Conservation (phyloP, 2,888 invertebrate genomes). For the Drosophila meridiana region DNA sequence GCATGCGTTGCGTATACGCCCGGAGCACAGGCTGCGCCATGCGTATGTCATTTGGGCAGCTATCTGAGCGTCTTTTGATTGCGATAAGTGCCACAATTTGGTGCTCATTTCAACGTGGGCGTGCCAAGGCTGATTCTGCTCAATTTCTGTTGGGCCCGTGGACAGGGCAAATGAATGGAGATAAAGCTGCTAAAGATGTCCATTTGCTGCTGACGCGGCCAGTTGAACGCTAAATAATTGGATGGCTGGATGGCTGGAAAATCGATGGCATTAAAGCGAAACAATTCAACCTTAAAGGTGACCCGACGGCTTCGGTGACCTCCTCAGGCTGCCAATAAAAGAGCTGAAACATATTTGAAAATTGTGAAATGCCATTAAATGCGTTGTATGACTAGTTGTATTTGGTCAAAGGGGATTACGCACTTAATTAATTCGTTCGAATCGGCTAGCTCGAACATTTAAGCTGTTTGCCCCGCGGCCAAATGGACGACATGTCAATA, state of each 20-base stretch:
- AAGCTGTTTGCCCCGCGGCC: neutral
- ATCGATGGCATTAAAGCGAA: constrained; percentile 22
- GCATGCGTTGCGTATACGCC: constrained; percentile 12
- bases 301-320: neutral
- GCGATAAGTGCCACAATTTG: constrained; percentile 52
- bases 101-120: constrained; percentile 19
- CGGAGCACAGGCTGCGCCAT: neutral
- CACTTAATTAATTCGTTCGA: constrained; percentile 49
- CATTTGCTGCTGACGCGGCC: constrained; percentile 35
- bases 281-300: neutral
- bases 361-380: neutral
- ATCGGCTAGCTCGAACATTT: constrained; percentile 46
- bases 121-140: constrained; percentile 40
- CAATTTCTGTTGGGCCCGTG: constrained; percentile 22
- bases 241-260: neutral
- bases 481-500: constrained; percentile 20
- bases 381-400: neutral
- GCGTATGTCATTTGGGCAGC: constrained; percentile 14
- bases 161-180: constrained; percentile 1
- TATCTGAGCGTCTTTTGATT: constrained; percentile 29
- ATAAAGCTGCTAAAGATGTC: constrained; percentile 19
- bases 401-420: constrained; percentile 1
- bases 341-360: constrained; percentile 3
- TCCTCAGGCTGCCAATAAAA: neutral
- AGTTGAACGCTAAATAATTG: constrained; percentile 16